Conservation (phyloP, 1,140 invertebrate genomes). For the Drosophila burlai region DNA sequence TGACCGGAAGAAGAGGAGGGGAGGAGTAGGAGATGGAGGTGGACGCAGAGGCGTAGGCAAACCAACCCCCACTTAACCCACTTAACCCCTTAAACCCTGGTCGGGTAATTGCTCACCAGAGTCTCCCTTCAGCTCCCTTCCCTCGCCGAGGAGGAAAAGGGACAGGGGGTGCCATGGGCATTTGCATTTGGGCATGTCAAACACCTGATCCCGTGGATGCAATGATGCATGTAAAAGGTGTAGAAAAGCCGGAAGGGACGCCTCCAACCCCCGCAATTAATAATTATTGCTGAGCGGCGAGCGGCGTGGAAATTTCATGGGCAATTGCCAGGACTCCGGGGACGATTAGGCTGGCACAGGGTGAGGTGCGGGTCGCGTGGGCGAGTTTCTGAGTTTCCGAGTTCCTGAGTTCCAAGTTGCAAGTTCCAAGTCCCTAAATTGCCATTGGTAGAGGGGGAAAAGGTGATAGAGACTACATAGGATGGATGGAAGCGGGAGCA, state of each 20-base stretch:
- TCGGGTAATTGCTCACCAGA: constrained; percentile 26
- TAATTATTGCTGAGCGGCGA: constrained; percentile 64
- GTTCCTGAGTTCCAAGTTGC: constrained; percentile 6
- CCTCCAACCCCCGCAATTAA: constrained; percentile 65
- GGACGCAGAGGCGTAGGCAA: neutral
- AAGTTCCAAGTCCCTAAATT: constrained; percentile 28
- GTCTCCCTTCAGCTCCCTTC: neutral
- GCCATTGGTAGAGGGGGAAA: neutral
- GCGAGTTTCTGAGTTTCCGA: constrained; percentile 23
- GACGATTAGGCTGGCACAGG: constrained; percentile 21
- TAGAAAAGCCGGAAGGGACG: constrained; percentile 75
- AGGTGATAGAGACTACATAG: neutral
- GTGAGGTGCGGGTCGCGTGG: constrained; percentile 50
- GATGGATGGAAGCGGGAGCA: neutral
- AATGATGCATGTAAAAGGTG: constrained; percentile 82
- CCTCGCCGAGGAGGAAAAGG: neutral
- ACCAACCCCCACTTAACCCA: constrained; percentile 40
- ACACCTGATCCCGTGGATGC: constrained; percentile 76
- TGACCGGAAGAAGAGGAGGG: constrained; percentile 67
- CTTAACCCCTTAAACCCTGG: constrained; percentile 39
- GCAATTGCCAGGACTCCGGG: constrained; percentile 61
- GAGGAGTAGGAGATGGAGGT: neutral
- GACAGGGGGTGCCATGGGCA: neutral
- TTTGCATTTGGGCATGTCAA: constrained; percentile 52
- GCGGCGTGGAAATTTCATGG: constrained; percentile 75